Conservation (phyloP, 1,140 invertebrate species). For the Calephelis virginiensis region DNA sequence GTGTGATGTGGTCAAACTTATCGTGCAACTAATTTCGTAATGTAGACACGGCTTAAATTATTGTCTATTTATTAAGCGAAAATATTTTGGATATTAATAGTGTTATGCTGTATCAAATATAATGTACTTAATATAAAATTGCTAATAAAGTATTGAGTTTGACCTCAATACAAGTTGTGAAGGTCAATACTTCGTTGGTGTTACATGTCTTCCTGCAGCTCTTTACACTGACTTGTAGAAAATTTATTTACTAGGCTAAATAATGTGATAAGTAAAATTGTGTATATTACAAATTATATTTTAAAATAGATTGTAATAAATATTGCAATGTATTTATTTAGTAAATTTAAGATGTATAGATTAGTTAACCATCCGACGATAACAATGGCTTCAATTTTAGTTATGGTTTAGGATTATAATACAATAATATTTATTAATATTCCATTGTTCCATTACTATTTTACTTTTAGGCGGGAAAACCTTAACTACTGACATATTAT, state of each 20-base stretch:
- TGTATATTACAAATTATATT: constrained; percentile 39
- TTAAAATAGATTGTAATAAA: constrained; percentile 23
- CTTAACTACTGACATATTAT: too few relatives aligned
- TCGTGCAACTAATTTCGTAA: constrained; percentile 9
- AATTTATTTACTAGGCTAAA: constrained; percentile 48
- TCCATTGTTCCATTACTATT: too few relatives aligned
- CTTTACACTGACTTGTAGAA: constrained; percentile 75
- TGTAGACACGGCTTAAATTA: constrained; percentile 27
- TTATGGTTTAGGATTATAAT: not conserved
- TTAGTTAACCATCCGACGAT: not conserved
- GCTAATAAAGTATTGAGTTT: constrained; percentile 41
- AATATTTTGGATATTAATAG: constrained; percentile 71
- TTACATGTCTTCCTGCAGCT: constrained; percentile 76
- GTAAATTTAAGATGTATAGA: constrained; percentile 13
- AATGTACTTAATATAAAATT: constrained; percentile 44
- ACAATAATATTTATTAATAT: not conserved
- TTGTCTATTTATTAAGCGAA: constrained; percentile 28
- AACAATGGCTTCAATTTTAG: constrained; percentile 18
- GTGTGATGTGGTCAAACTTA: not conserved
- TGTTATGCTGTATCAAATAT: constrained; percentile 61
- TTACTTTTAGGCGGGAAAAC: too few relatives aligned
- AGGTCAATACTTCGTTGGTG: constrained; percentile 42
- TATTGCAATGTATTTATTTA: constrained; percentile 24
- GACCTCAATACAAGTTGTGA: constrained; percentile 13
- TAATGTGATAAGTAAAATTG: constrained; percentile 40